Base-by-base conservation (phyloP, 2,797 vertebrate genomes). In the Smutsia gigantea region DNA sequence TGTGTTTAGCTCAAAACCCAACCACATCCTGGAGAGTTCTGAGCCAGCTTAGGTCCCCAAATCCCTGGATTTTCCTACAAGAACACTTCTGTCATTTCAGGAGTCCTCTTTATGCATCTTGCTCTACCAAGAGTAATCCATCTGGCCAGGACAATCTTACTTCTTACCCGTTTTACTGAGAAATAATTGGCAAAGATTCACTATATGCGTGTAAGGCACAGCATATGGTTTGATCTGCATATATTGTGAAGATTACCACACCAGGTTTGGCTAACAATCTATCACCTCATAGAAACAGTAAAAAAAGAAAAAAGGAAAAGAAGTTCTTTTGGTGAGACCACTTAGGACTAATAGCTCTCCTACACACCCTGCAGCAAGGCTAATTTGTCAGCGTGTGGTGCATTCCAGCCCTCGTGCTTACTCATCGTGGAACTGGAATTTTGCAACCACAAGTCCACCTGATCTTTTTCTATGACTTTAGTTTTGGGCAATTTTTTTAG, bases 21-120 rank as follows among this genome's bases (percentile, higher is more conserved):
- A 84, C 93, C 86, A 75, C 91, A 89, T 84, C 87, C 82, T 94
- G 49, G 25, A 86, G n/a, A 81, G 49, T 39, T 57, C 39, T 59
- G 46, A 69, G 64, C 71, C 49, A 42, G n/a, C 13, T 25, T 31
- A 39, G 5, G 49, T 75, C 90, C 75, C 82, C 9, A 79, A 93
- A 66, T 78, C 42, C 84, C 74, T 75, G 51, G 34, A 25, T 77
- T 85, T 94, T 88, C 63, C 57, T 25, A 23, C 59, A 64, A 0
- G 49, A 64, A 34, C 49, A 71, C 23, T 71, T 42, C 34, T 34
- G 21, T 25, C 39, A 27, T 12, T 27, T 15, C 0, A 23, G 53
- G 10, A 42, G 25, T 46, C 39, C 18, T 83, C 15, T 10, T 72
- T 2, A 39, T 3, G 25, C 8, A 42, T 42, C 42, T 42, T 25